These are phyloP conservation scores for Dolichopus griseipennis DNA, from an alignment of 2,888 invertebrate species.

Conservation along the genomic window DNA sequence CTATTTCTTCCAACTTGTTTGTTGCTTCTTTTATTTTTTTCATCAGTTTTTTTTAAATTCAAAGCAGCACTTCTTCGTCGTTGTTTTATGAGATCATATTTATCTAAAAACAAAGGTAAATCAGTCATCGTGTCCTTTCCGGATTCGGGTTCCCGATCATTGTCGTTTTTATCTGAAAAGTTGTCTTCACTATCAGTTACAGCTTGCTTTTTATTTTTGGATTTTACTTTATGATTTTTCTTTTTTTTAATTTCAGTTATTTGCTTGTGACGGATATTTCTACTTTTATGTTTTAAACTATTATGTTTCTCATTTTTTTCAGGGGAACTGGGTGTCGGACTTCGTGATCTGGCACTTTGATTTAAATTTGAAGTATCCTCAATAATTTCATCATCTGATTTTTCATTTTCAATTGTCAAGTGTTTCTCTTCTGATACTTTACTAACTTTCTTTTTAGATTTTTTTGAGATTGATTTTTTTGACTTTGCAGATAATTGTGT, in stretches of 20 bases:
- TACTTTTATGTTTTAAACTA: neutral
- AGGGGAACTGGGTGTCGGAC: conserved; percentile 9
- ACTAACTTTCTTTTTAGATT: neutral
- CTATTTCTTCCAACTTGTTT: neutral
- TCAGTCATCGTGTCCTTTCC: conserved; percentile 22
- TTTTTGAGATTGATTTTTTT: neutral
- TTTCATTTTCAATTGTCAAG: neutral
- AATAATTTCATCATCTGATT: too few species aligned
- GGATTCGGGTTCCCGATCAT: conserved; percentile 5
- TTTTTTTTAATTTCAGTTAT: neutral
- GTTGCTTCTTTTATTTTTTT: conserved; percentile 40
- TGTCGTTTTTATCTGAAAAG: neutral
- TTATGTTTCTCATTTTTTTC: neutral
- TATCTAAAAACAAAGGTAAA: conserved; percentile 45
- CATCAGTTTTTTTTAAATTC: conserved; percentile 43
- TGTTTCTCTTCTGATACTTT: neutral
- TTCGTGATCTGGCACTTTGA: neutral
- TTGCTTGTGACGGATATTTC: neutral
- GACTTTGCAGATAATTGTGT: neutral
- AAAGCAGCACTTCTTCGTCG: conserved; percentile 45
- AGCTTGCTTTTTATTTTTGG: neutral
- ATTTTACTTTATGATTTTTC: neutral
- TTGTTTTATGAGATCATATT: conserved; percentile 55
- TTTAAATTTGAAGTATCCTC: neutral
- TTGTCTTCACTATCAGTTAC: neutral